phyloP scores from a whole-genome alignment of 2,888 invertebrate genomes.

The Eupithecia subumbrata region DNA sequence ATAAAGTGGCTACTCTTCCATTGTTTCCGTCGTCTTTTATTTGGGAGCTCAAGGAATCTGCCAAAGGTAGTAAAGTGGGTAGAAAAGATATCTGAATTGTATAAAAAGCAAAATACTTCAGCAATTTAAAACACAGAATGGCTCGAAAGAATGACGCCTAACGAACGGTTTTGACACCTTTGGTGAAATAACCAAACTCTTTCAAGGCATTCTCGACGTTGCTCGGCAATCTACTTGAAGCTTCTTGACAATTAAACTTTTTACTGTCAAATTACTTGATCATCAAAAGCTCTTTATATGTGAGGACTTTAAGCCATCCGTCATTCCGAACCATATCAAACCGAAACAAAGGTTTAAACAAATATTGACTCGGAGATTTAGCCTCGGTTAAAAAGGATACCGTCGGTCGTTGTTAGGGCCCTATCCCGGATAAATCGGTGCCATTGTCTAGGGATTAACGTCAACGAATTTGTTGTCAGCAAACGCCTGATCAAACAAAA shows the following conservation, averaged over 20 bases:
- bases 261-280: conserved; percentile 39
- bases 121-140: conserved; percentile 61
- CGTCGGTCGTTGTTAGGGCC: conserved; percentile 64
- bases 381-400: conserved; percentile 67
- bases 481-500: conserved; percentile 82
- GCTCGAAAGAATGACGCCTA: conserved; percentile 58
- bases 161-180: conserved; percentile 67
- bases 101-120: conserved; percentile 57
- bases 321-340: conserved; percentile 42
- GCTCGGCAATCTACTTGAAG: conserved; percentile 51
- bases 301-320: conserved; percentile 8
- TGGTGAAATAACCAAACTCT: conserved; percentile 57
- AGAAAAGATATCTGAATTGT: conserved; percentile 39
- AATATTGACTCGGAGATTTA: conserved; percentile 70
- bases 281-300: conserved; percentile 15
- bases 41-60: conserved; percentile 47
- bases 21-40: conserved; percentile 54
- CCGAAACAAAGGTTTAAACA: conserved; percentile 66
- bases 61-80: conserved; percentile 26
- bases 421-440: conserved; percentile 69
- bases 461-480: conserved; percentile 82
- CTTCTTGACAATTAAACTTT: conserved; percentile 57
- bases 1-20: conserved; percentile 47
- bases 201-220: conserved; percentile 56
- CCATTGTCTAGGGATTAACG: conserved; percentile 82